Conservation (phyloP, 1,140 invertebrate species). For the Drosophila kikkawai region DNA sequence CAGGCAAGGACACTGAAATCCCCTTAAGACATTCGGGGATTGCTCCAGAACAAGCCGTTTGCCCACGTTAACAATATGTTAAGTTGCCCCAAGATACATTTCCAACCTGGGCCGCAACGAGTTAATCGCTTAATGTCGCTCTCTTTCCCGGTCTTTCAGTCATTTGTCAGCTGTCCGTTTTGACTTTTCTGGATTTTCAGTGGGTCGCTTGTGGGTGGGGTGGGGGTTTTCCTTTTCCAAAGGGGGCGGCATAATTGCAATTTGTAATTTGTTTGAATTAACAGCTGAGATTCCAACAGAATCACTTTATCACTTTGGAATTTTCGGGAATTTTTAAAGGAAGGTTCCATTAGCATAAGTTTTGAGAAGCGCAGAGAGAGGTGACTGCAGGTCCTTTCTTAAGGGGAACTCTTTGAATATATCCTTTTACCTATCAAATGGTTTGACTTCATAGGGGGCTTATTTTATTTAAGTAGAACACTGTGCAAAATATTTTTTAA, state of each 20-base stretch:
- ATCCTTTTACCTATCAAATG: too few relatives aligned
- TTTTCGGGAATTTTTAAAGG: not conserved
- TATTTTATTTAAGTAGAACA: too few relatives aligned
- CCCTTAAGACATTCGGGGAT: slow-evolving; percentile 69
- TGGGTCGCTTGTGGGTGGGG: not conserved
- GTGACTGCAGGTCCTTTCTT: too few relatives aligned
- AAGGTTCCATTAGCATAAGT: not conserved
- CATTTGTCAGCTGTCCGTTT: slow-evolving; percentile 77
- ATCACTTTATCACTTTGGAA: not conserved
- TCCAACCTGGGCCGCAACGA: slow-evolving; percentile 52
- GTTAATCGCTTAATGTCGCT: slow-evolving; percentile 79
- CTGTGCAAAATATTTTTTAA: too few relatives aligned
- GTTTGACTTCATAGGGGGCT: too few relatives aligned
- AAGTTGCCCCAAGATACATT: slow-evolving; percentile 54
- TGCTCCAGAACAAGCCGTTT: slow-evolving; percentile 58
- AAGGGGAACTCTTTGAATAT: not conserved
- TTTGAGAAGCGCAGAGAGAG: not conserved
- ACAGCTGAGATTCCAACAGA: slow-evolving; percentile 26
- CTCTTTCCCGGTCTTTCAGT: slow-evolving; percentile 37
- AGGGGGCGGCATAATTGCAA: slow-evolving; percentile 57
- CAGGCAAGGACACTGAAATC: slow-evolving; percentile 81
- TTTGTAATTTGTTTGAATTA: slow-evolving; percentile 77
- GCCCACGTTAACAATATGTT: slow-evolving; percentile 82
- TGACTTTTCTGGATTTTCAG: slow-evolving; percentile 24
- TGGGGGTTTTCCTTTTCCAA: slow-evolving; percentile 7